Evolutionary conservation across 1,140 invertebrate genomes (phyloP), one percentile per base, ranked within the genome.

Genomic region (Panagrolaimus sp.): DNA sequence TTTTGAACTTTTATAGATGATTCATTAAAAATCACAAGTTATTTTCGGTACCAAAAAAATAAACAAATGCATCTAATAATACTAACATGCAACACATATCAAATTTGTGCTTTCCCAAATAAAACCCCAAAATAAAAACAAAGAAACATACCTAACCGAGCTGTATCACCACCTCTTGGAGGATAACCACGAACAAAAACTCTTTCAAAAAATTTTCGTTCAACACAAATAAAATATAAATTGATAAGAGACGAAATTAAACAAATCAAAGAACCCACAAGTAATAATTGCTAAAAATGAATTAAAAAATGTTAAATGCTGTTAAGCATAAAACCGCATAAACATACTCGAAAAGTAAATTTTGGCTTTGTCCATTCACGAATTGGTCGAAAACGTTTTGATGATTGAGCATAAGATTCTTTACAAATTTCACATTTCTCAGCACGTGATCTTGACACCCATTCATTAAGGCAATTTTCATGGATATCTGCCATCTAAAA

Each of bases 401-500:
- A 57, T 57, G 20, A 20, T 20, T 27, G 51, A 3, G 51, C 51
- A 57, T 57, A 57, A 27, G 20, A 20, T 13, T 57, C 20, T 27
- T 57, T 57, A 57, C 51, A 57, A 27, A 57, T 57, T 20, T 57
- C 51, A 57, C 51, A 57, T 11, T 20, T 25, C 8, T 57, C 14
- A 11, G 51, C 27, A 14, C 51, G 51, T 11, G 51, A 57, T 57
- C 51, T 14, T 1, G 27, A 20, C 9, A 57, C 51, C 51, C 51
- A 57, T 57, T 57, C 51, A 23, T 57, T 57, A 9, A 57, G 51
- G n/a, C 51, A 57, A 27, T 57, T 20, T 57, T 57, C 51, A 57
- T 57, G 51, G 9, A 57, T 57, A 27, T n/a, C 51, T 25, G 20
- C 51, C 51, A 57, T 57, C 51, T 57, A 27, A 20, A 57, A 57